These are phyloP conservation scores for Catostomus latipinnis DNA, from an alignment of 2,797 vertebrate species.

Conservation along the genomic window DNA sequence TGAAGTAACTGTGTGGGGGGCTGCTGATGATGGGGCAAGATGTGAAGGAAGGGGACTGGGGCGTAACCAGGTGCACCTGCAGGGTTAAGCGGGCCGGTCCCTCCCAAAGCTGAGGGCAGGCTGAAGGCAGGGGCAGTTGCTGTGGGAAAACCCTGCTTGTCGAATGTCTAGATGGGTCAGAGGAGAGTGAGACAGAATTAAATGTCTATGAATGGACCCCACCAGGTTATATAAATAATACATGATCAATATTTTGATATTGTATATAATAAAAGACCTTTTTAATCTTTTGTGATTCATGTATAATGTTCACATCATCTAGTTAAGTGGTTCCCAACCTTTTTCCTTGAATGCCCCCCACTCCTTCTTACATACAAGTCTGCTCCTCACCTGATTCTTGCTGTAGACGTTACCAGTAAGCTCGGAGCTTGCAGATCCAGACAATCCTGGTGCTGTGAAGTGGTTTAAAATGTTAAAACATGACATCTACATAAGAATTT, in stretches of 20 bases:
- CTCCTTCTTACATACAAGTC: too few species aligned
- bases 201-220: neutral
- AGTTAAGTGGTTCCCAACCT: too few species aligned
- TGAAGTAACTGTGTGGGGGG: constrained; percentile 95
- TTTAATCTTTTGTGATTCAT: too few species aligned
- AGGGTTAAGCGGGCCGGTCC: constrained; percentile 88
- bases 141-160: constrained; percentile 97
- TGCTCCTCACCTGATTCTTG: constrained; percentile 87
- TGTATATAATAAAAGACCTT: neutral
- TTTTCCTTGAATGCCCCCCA: too few species aligned
- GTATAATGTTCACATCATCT: too few species aligned
- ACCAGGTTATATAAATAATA: neutral
- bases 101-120: constrained; percentile 92
- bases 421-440: constrained; percentile 83
- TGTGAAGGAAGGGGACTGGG: constrained; percentile 91
- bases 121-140: constrained; percentile 92
- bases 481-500: too few species aligned
- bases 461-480: too few species aligned
- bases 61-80: constrained; percentile 88
- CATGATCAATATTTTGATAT: too few species aligned
- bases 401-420: constrained; percentile 92
- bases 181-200: neutral
- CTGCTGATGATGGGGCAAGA: constrained; percentile 94
- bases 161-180: constrained; percentile 81
- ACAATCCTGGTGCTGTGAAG: constrained; percentile 70